These are phyloP conservation scores for Stenurella melanura DNA, from an alignment of 2,888 invertebrate genomes.

Conservation along the genomic window DNA sequence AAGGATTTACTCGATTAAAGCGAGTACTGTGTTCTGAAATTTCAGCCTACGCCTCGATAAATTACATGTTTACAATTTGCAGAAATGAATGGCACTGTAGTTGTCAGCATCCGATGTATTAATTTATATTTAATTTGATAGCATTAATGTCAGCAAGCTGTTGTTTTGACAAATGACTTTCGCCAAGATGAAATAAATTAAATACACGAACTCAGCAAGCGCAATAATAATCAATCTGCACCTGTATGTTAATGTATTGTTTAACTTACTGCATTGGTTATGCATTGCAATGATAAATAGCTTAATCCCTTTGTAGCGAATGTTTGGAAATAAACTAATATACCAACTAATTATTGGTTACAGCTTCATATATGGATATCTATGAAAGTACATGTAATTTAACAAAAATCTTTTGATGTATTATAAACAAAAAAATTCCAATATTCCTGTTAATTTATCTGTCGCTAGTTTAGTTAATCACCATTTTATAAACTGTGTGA, in stretches of 20 bases:
- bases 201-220: neutral
- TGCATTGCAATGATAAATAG: neutral
- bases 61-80: constrained; percentile 29
- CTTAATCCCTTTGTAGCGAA: neutral
- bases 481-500: too few species aligned
- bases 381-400: too few species aligned
- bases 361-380: too few species aligned
- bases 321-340: neutral
- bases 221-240: neutral
- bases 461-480: too few species aligned
- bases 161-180: constrained; percentile 42
- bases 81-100: constrained; percentile 12
- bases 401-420: too few species aligned
- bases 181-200: constrained; percentile 36
- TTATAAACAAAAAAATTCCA: too few species aligned
- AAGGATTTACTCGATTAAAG: neutral
- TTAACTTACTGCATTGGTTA: neutral
- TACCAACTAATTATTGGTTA: too few species aligned
- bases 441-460: too few species aligned
- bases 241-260: constrained; percentile 4
- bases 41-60: constrained; percentile 18
- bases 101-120: constrained; percentile 35
- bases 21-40: constrained; percentile 14
- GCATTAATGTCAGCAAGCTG: constrained; percentile 41
- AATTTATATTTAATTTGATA: constrained; percentile 44